Base-by-base conservation (phyloP, 1,140 invertebrate genomes). In the Drosophila ohnishii region DNA sequence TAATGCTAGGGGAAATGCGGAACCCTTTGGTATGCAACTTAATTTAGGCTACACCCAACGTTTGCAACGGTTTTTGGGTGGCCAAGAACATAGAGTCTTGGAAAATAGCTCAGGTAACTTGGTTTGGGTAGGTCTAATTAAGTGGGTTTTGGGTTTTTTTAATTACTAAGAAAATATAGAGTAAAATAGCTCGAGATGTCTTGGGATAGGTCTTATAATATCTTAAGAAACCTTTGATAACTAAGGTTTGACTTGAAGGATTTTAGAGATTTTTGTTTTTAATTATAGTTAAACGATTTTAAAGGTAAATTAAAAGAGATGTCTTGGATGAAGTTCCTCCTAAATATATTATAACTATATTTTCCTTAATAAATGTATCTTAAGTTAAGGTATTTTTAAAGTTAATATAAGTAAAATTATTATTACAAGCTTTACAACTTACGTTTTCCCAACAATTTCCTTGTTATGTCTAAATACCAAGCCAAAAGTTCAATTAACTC, bases 401-500 rank as follows among this genome's bases (percentile, higher is more conserved):
- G 5, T 0, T 13, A 8, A 4, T 34, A 34, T 19, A 7, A 10
- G 0, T 58, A 6, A 22, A 7, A 19, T 2, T 30, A 11, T 44
- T 1, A 9, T 32, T 32, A 44, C 10, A 0, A 7, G 16, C 5
- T 25, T 0, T 9, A 2, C 2, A 22, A 9, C 11, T 22, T 8
- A 3, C 0, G 7, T 35, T 53, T n/a, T 4, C 16, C 8, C 8
- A 35, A 35, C 7, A 2, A 22, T 14, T 53, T 14, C n/a, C 13
- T 9, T 39, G 50, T 19, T 14, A 10, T 4, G 13, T 4, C n/a
- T 34, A 57, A 71, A 69, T 70, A 69, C 47, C 67, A 39, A 28
- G 37, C 32, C 30, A 32, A 71, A 69, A 57, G 67, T 71, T 71
- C 67, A 58, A 39, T 48, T 45, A 16, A 65, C 19, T 67, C 2